phyloP scores from a whole-genome alignment of 2,113 vertebrate genomes.

The Oceanites oceanicus region DNA sequence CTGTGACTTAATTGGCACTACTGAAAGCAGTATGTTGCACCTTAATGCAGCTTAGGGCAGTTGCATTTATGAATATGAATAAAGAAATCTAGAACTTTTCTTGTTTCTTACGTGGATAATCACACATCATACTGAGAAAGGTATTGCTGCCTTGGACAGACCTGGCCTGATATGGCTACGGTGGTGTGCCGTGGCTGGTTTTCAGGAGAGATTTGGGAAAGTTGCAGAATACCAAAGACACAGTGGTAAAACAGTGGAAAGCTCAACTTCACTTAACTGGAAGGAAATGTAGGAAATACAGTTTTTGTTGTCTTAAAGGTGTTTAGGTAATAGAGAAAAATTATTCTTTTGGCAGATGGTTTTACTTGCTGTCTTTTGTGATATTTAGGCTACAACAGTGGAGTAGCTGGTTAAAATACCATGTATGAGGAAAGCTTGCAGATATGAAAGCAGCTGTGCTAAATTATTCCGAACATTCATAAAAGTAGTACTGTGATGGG shows the following conservation, averaged over 20 bases:
- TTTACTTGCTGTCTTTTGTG: background rate
- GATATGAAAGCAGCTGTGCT: background rate
- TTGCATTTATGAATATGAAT: background rate
- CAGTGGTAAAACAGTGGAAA: background rate
- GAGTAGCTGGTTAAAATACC: background rate
- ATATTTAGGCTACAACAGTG: background rate
- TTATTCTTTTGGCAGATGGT: background rate
- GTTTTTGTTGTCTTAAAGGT: background rate
- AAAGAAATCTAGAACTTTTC: background rate
- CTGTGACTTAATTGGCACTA: background rate
- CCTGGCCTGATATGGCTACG: background rate
- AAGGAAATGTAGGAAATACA: background rate
- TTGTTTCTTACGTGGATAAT: background rate
- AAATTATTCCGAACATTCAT: background rate
- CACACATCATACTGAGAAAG: background rate
- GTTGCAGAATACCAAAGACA: background rate
- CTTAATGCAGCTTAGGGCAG: background rate
- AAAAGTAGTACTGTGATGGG: accelerated
- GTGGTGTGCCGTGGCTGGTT: background rate
- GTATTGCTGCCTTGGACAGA: background rate
- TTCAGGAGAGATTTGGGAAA: background rate
- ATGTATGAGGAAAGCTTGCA: background rate
- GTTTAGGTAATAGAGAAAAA: background rate
- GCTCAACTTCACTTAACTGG: background rate
- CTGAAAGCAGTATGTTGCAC: background rate